A percentile compares a stretch with the other conserved stretches of the same genome.
Conservation (phyloP, 35 echinoderm and acorn worm species). For the Ophioderma brevispina region DNA sequence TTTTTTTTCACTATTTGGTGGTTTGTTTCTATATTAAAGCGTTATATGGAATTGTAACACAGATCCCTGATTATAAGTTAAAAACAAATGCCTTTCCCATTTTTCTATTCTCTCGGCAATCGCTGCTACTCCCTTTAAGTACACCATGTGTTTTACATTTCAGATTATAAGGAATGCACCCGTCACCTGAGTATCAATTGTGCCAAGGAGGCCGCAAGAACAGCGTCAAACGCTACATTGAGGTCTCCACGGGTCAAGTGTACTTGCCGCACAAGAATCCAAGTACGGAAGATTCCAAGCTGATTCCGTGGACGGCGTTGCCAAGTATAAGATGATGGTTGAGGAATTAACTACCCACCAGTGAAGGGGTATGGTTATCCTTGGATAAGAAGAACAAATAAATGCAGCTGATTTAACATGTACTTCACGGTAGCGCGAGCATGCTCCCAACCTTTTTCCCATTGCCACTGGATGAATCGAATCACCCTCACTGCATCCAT, state of each 20-base stretch:
- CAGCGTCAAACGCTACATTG: constrained; percentile 79
- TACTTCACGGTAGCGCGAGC: no score
- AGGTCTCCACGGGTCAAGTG: constrained; percentile 92
- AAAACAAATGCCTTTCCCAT: no score
- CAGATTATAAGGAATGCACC: constrained; percentile 94
- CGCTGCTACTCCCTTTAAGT: no score
- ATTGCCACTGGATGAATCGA: no score
- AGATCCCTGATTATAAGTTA: no score
- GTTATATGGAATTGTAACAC: no score
- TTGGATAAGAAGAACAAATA: background rate
- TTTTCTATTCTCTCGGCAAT: no score
- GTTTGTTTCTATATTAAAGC: no score
- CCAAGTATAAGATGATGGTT: constrained; percentile 87
- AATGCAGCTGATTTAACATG: no score
- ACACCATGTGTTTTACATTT: background rate
- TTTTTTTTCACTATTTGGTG: no score
- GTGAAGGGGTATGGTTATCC: constrained; percentile 75
- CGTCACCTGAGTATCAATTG: constrained; percentile 79
- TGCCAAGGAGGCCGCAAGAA: constrained; percentile 87
- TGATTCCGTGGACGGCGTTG: constrained; percentile 92
- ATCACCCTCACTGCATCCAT: no score
- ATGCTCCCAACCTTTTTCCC: no score
- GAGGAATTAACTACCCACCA: constrained; percentile 82
- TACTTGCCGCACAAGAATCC: constrained; percentile 93
- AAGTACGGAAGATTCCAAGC: constrained; percentile 86